Evolutionary conservation across 2,113 vertebrate species (phyloP).

Genomic region (Gopherus flavomarginatus): DNA sequence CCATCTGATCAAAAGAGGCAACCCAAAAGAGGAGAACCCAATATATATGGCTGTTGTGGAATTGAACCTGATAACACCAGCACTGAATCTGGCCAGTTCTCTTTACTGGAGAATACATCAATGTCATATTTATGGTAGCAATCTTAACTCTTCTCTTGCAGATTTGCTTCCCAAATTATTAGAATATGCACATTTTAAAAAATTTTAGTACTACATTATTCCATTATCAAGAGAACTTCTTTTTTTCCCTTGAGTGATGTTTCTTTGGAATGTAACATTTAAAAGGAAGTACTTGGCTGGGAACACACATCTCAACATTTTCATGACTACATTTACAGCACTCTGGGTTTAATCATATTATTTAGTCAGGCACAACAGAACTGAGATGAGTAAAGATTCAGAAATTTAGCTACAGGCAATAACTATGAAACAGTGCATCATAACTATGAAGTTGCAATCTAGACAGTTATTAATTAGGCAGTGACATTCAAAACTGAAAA

Average conservation of each 20-base stretch:
- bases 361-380: not conserved
- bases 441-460: not conserved
- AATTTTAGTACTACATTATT: not conserved
- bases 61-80: not conserved
- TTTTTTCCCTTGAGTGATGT: not conserved
- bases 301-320: not conserved
- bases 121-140: not conserved
- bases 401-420: not conserved
- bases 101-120: not conserved
- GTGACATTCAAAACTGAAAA: slow-evolving; percentile 14
- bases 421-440: not conserved
- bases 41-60: not conserved
- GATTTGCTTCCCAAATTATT: not conserved
- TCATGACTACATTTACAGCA: not conserved
- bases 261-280: not conserved
- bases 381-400: not conserved
- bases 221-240: not conserved
- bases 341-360: not conserved
- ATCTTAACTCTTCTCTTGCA: not conserved
- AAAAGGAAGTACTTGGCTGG: not conserved
- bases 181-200: not conserved
- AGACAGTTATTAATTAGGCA: not conserved
- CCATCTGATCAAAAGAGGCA: not conserved
- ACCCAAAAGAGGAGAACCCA: not conserved
- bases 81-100: not conserved